phyloP scores from a whole-genome alignment of 2,797 vertebrate genomes.

The Petrocephalus schoutedeni region DNA sequence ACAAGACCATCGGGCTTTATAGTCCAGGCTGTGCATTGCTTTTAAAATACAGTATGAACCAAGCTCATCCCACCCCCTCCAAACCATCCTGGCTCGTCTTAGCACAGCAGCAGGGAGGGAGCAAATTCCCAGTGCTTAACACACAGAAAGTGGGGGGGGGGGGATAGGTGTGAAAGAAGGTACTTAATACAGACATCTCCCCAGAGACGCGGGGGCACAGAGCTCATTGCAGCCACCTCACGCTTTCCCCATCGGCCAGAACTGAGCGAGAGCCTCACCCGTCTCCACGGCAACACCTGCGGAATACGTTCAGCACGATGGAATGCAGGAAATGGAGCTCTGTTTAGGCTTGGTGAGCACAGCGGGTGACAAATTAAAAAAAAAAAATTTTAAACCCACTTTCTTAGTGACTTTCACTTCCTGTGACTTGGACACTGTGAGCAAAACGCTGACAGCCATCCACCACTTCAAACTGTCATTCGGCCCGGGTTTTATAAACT shows the following conservation, averaged over 20 bases:
- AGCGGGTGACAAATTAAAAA: background rate
- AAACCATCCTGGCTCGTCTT: background rate
- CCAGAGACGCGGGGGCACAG: background rate
- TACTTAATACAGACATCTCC: slow-evolving; percentile 7
- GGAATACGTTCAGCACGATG: background rate
- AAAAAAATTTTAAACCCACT: background rate
- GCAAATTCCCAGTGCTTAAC: background rate
- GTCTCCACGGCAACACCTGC: slow-evolving; percentile 11
- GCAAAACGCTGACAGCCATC: background rate
- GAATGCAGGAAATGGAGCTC: background rate
- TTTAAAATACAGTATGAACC: background rate
- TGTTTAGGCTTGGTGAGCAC: background rate
- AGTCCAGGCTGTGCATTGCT: background rate
- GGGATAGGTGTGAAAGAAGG: background rate
- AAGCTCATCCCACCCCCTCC: background rate
- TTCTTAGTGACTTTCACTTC: background rate
- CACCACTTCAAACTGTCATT: background rate
- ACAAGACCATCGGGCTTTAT: background rate
- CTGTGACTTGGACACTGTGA: background rate
- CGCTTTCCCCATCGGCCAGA: background rate
- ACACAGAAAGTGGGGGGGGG: background rate
- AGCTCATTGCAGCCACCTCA: background rate
- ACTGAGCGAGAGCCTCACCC: background rate
- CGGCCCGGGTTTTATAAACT: background rate
- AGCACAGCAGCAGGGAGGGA: background rate